Evolutionary conservation across 2,888 invertebrate genomes (phyloP).

Genomic region (Sarcophaga subvicina): DNA sequence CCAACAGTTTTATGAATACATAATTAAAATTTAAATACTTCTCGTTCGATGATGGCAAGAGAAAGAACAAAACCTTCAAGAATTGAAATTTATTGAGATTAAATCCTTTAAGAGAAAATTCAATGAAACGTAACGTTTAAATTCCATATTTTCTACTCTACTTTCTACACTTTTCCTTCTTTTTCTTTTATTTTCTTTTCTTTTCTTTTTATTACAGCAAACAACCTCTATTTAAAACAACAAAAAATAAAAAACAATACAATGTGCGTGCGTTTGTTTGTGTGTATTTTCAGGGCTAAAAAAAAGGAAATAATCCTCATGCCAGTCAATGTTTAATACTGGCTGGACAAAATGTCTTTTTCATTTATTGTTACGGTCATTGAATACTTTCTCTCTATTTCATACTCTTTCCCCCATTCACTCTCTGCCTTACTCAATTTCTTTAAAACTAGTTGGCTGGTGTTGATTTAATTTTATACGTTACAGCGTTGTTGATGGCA

Average conservation of each 20-base stretch:
- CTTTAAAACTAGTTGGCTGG: slow-evolving; percentile 53
- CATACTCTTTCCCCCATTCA: background rate
- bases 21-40: slow-evolving; percentile 4
- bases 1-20: background rate
- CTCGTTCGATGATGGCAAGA: too few relatives aligned
- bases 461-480: slow-evolving; percentile 61
- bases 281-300: slow-evolving; percentile 46
- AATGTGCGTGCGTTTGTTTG: slow-evolving; percentile 36
- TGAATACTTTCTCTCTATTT: slow-evolving; percentile 20
- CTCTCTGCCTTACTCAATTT: background rate
- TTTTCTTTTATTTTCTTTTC: background rate
- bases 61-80: too few relatives aligned
- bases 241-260: slow-evolving; percentile 2
- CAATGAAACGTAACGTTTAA: background rate
- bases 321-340: slow-evolving; percentile 54
- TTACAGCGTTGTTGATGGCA: background rate
- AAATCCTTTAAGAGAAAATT: background rate
- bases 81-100: background rate
- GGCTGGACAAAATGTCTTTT: slow-evolving; percentile 56
- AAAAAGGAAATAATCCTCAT: slow-evolving; percentile 36
- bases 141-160: slow-evolving; percentile 12
- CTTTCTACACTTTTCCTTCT: background rate
- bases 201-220: background rate
- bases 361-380: slow-evolving; percentile 63
- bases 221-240: slow-evolving; percentile 28